phyloP scores from a whole-genome alignment of 2,888 invertebrate species.

The Achlya flavicornis region DNA sequence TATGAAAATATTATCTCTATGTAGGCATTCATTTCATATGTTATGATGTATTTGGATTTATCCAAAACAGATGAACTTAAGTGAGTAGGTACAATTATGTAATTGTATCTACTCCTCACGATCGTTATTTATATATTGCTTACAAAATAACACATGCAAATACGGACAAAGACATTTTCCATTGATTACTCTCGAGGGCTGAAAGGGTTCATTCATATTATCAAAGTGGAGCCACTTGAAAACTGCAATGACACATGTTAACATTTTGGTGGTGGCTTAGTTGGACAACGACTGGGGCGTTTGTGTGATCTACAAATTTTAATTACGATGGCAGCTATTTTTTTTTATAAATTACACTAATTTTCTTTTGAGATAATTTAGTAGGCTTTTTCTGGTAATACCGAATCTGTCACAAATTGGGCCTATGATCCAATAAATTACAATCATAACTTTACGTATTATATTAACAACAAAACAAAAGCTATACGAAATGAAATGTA shows the following conservation, averaged over 20 bases:
- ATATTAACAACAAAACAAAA: conserved; percentile 44
- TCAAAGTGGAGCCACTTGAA: conserved; percentile 78
- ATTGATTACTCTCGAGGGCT: conserved; percentile 63
- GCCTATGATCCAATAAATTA: not conserved
- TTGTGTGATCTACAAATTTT: not conserved
- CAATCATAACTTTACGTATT: not conserved
- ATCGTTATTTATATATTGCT: not conserved
- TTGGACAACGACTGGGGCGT: conserved; percentile 36
- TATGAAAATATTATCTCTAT: too few relatives aligned
- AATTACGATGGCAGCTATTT: not conserved
- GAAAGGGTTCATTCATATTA: conserved; percentile 73
- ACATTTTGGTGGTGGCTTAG: conserved; percentile 55
- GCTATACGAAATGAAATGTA: conserved; percentile 54
- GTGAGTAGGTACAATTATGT: too few relatives aligned
- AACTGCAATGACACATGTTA: conserved; percentile 80
- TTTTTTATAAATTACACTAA: not conserved
- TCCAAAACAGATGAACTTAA: too few relatives aligned
- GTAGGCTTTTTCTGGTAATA: too few relatives aligned
- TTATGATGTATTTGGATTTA: too few relatives aligned
- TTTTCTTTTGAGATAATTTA: too few relatives aligned
- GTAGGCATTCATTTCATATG: too few relatives aligned
- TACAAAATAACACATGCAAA: conserved; percentile 3
- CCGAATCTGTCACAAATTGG: too few relatives aligned
- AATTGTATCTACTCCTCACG: too few relatives aligned
- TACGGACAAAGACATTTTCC: conserved; percentile 31